These are phyloP conservation scores for Nicator chloris DNA, from an alignment of 2,113 vertebrate genomes.

Conservation along the genomic window DNA sequence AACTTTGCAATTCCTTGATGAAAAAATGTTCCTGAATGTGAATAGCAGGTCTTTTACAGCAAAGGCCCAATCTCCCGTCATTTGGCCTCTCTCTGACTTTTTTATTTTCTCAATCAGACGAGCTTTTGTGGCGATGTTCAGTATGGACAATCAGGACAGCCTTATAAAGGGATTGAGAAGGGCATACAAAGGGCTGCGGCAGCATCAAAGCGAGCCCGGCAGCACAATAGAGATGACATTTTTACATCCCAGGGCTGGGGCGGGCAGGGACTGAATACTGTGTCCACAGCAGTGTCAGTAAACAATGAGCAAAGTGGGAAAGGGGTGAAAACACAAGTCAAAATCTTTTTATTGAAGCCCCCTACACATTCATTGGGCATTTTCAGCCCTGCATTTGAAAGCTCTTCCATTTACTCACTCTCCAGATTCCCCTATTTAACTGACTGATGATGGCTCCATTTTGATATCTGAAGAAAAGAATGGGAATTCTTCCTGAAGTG, in stretches of 20 bases:
- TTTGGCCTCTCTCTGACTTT: conserved; percentile 61
- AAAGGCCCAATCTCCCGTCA: conserved; percentile 26
- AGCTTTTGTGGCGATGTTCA: conserved; percentile 37
- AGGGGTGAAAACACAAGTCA: conserved; percentile 73
- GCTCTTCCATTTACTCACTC: conserved; percentile 79
- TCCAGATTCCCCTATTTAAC: conserved; percentile 67
- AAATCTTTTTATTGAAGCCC: conserved; percentile 71
- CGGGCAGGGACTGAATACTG: conserved; percentile 65
- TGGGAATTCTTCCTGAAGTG: conserved; percentile 56
- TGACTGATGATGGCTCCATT: conserved; percentile 85
- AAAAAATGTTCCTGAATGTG: not conserved
- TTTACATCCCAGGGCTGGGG: conserved; percentile 78
- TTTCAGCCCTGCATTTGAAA: conserved; percentile 72
- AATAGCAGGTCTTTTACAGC: conserved; percentile 38
- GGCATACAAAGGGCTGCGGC: conserved; percentile 76
- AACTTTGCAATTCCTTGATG: not conserved
- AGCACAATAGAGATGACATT: conserved; percentile 83
- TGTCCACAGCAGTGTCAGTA: conserved; percentile 63
- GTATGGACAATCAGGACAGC: conserved; percentile 70
- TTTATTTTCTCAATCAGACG: conserved; percentile 51
- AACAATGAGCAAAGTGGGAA: conserved; percentile 75
- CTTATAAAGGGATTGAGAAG: conserved; percentile 82
- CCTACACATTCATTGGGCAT: conserved; percentile 71
- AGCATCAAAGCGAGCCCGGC: conserved; percentile 75
- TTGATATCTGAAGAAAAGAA: conserved; percentile 69